phyloP scores from a whole-genome alignment of 2,888 invertebrate genomes.

The Apomyelois bistriatella region DNA sequence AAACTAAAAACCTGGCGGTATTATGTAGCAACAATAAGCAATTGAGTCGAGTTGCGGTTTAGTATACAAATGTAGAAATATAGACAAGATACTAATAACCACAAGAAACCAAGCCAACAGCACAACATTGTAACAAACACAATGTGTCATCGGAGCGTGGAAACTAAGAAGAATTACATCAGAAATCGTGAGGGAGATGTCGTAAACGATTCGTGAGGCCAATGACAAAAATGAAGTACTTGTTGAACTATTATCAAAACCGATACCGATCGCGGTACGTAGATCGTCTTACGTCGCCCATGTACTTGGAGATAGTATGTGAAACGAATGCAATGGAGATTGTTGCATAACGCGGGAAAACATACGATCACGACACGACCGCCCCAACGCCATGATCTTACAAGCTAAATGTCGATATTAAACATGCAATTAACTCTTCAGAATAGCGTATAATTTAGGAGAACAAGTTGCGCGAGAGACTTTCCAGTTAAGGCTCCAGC shows the following conservation, averaged over 20 bases:
- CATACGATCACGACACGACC: conserved; percentile 57
- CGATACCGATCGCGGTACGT: conserved; percentile 45
- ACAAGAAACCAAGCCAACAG: conserved; percentile 11
- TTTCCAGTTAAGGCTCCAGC: neutral
- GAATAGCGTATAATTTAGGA: conserved; percentile 48
- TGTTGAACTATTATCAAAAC: conserved; percentile 44
- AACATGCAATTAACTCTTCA: conserved; percentile 57
- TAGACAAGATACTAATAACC: conserved; percentile 10
- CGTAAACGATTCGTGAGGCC: conserved; percentile 50
- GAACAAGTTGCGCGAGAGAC: conserved; percentile 41
- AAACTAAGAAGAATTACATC: conserved; percentile 49
- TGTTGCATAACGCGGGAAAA: conserved; percentile 57
- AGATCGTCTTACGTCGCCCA: conserved; percentile 28
- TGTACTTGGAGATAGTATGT: conserved; percentile 31
- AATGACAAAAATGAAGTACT: conserved; percentile 58
- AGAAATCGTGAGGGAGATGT: conserved; percentile 54
- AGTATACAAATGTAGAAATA: conserved; percentile 12
- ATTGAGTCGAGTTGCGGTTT: conserved; percentile 12
- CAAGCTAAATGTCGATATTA: conserved; percentile 43
- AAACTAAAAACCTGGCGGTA: neutral
- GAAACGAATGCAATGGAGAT: conserved; percentile 45
- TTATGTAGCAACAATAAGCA: conserved; percentile 21
- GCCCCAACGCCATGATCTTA: conserved; percentile 44
- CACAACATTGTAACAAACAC: conserved; percentile 25
- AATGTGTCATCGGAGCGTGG: conserved; percentile 49